Percentiles rank a stretch among this genome's conserved stretches.
These are phyloP conservation scores for Epinotia nisella DNA, from an alignment of 2,888 invertebrate genomes.

Conservation along the genomic window DNA sequence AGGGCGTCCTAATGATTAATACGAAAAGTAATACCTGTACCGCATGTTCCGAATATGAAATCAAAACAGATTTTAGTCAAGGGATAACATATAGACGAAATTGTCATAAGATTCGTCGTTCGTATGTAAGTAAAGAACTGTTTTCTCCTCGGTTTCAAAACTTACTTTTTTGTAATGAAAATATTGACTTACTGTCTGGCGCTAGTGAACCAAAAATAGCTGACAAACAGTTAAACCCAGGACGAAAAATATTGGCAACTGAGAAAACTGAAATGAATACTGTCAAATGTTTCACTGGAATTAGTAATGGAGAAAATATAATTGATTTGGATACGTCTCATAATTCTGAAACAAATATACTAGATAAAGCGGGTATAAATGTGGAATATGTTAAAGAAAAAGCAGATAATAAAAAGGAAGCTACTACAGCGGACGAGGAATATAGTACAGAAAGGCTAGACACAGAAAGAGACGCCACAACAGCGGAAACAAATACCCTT, in stretches of 20 bases:
- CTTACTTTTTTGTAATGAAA: slow-evolving; percentile 59
- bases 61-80: background rate
- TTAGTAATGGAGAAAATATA: background rate
- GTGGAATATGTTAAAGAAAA: background rate
- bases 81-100: background rate
- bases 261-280: background rate
- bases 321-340: background rate
- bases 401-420: no score
- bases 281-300: background rate
- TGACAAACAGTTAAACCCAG: background rate
- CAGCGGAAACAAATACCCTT: background rate
- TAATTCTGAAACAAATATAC: background rate
- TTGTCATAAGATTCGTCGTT: background rate
- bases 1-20: background rate
- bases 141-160: slow-evolving; percentile 73
- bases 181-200: background rate
- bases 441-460: background rate
- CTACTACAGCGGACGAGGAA: no score
- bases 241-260: background rate
- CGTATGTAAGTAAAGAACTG: slow-evolving; percentile 60
- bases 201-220: background rate
- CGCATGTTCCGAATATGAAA: background rate
- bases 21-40: background rate
- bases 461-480: no score
- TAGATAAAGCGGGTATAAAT: background rate